Percentiles rank a stretch among this genome's conserved stretches.
phyloP scores from a whole-genome alignment of 2,888 invertebrate genomes.

The Balanococcus diminutus region DNA sequence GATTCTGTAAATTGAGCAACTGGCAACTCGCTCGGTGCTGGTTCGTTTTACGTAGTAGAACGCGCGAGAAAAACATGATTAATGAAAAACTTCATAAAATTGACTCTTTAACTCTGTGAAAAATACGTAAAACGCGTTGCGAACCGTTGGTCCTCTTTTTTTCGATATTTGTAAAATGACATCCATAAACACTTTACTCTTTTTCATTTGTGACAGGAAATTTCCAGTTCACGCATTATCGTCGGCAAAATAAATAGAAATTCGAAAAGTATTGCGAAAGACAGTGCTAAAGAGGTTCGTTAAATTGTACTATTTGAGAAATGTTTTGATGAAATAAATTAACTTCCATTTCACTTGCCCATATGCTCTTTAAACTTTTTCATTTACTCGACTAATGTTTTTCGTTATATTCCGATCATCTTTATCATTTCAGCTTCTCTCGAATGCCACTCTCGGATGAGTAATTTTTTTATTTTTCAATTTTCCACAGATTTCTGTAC shows the following conservation, averaged over 20 bases:
- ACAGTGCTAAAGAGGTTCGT: background rate
- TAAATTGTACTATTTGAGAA: background rate
- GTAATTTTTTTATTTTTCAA: background rate
- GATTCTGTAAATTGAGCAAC: background rate
- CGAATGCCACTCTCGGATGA: background rate
- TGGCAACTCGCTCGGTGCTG: background rate
- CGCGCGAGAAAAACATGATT: background rate
- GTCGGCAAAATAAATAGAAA: background rate
- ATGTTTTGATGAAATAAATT: background rate
- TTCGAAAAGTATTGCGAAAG: background rate
- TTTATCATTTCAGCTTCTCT: background rate
- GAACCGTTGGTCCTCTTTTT: background rate
- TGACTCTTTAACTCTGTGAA: background rate
- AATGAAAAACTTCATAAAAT: conserved; percentile 2
- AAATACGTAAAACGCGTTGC: background rate
- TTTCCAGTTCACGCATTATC: background rate
- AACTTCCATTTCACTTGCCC: background rate
- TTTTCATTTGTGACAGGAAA: background rate
- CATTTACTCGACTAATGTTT: background rate
- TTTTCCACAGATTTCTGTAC: background rate
- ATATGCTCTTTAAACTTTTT: background rate
- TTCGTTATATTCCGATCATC: background rate
- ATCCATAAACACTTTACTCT: background rate
- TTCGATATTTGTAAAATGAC: background rate
- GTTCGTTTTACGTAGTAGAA: background rate